Base-by-base conservation (phyloP, 2,113 vertebrate species). In the Clupea harengus region DNA sequence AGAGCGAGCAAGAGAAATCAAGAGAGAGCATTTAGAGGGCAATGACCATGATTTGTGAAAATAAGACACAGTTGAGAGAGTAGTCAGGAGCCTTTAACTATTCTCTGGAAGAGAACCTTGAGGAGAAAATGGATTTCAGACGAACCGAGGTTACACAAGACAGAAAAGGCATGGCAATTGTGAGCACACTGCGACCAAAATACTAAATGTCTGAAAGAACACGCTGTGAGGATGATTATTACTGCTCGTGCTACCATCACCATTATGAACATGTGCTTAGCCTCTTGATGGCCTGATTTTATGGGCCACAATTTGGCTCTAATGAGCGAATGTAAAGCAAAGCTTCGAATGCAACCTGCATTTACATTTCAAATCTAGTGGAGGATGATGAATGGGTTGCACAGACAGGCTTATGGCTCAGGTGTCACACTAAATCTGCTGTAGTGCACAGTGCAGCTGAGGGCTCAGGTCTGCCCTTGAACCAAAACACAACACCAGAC, bases 81-180 rank as follows among this genome's bases (percentile, higher is more conserved):
- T 94, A 94, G 94, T 94, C 94, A 78, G 32, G 94, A 89, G 94
- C 93, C 93, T 91, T 95, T 92, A 81, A 94, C 95, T 95, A 96
- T 94, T 94, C 96, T 95, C 95, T 94, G 96, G 95, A 94, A 96
- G 93, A 96, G 93, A 95, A 96, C 95, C 95, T 96, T 96, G 89
- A 95, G 96, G 96, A 95, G 96, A 96, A 96, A 96, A 96, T 44
- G 95, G 90, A 93, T 96, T 96, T 96, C 94, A 95, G 93, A 92
- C 82, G 75, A 94, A 95, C 95, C 95, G 92, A 96, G 92, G 90
- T 89, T 94, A 95, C 89, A 89, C 91, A 91, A 93, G 94, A 95
- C 89, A 92, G 94, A 95, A 78, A 93, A 95, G 85, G 85, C 57
- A 28, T n/a, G 83, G 60, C 45, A 90, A 60, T 84, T 82, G 85